Evolutionary conservation across 2,888 invertebrate species (phyloP), one percentile per base, ranked within the genome.

Genomic region (Amaurobius ferox): DNA sequence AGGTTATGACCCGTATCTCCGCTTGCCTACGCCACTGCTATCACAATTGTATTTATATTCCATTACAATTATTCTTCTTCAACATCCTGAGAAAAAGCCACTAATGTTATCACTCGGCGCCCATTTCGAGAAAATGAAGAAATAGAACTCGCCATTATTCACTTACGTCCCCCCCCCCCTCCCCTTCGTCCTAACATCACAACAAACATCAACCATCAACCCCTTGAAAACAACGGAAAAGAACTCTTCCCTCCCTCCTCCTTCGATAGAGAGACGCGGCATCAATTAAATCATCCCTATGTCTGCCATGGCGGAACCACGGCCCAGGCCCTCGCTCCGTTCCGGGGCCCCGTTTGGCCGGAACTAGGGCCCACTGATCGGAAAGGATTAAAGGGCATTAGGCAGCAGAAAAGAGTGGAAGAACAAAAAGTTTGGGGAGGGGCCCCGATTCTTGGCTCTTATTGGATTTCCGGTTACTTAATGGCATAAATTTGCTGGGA

Each of bases 351-450:
- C 35, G 16, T n/a, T 9, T 16, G 9, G 44, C 70, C 81, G 81
- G 81, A 81, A 74, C 70, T 44, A 44, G 29, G 80, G 61, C 28
- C 73, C 73, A 74, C 74, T 81, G 68, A 74, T 68, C 55, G 81
- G 23, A 76, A 81, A 68, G 73, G 80, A 80, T 80, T 80, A 80
- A 9, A 73, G 73, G 29, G 70, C 62, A 62, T 76, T 74, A 76
- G 55, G 68, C 19, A 40, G 28, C 70, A 62, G 23, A 23, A 55
- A 55, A 23, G 19, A 23, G 11, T 23, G 55, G 5, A 55, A 55
- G 55, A 55, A 55, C 55, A 55, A 55, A 55, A 44, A 23, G 2
- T 19, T 55, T 55, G 5, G 23, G 55, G 23, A 23, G 55, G 16
- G 23, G 55, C 23, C 55, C 6, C 1, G 23, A 55, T 6, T 55